Conservation (phyloP, 2,888 invertebrate genomes). For the Eurytoma adleriae region DNA sequence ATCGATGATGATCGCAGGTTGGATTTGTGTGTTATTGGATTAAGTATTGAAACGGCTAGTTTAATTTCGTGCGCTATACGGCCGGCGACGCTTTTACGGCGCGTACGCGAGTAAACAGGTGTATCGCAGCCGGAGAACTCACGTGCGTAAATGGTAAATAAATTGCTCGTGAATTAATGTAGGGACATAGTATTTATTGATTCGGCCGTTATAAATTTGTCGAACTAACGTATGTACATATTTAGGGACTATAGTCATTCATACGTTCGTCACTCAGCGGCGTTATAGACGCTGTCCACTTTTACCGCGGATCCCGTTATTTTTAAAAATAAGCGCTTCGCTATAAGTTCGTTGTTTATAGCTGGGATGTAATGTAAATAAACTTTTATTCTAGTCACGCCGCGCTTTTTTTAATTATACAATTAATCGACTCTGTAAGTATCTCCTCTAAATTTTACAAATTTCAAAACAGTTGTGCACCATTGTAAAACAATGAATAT, state of each 20-base stretch:
- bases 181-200: slow-evolving; percentile 16
- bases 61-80: too few relatives aligned
- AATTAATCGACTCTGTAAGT: too few relatives aligned
- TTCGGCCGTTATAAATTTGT: slow-evolving; percentile 25
- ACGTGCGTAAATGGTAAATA: not conserved
- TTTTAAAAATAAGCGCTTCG: not conserved
- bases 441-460: too few relatives aligned
- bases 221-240: not conserved
- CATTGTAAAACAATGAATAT: too few relatives aligned
- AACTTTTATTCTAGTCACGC: not conserved
- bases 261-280: not conserved
- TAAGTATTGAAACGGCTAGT: too few relatives aligned
- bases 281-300: not conserved
- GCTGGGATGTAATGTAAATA: not conserved
- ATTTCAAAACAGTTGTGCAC: too few relatives aligned
- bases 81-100: too few relatives aligned
- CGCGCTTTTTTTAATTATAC: not conserved
- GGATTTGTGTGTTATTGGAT: too few relatives aligned
- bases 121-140: not conserved
- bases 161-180: not conserved
- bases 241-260: slow-evolving; percentile 11
- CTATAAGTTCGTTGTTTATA: slow-evolving; percentile 9
- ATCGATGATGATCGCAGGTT: too few relatives aligned
- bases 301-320: not conserved
- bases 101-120: not conserved